Evolutionary conservation across 2,888 invertebrate genomes (phyloP).

Genomic region (Drosophila prolongata): DNA sequence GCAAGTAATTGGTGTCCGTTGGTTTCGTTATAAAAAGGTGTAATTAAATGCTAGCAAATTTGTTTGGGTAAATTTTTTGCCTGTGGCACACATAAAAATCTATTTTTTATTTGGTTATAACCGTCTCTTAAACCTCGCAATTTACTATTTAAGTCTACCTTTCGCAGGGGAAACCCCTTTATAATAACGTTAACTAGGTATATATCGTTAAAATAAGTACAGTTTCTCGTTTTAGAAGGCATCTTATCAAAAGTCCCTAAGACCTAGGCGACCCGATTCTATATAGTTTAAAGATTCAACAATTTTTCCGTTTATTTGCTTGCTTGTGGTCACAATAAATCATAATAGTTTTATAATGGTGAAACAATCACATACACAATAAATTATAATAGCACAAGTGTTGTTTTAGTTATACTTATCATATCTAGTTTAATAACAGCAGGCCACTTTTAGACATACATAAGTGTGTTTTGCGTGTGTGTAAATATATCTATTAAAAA

Average conservation of each 20-base stretch:
- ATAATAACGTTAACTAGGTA: conserved; percentile 24
- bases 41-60: conserved; percentile 40
- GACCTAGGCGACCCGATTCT: conserved; percentile 7
- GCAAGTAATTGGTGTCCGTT: conserved; percentile 16
- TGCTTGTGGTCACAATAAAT: conserved; percentile 54
- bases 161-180: conserved; percentile 3
- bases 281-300: conserved; percentile 55
- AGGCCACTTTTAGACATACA: conserved; percentile 42
- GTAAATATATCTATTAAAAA: conserved; percentile 19
- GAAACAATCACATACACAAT: conserved; percentile 50
- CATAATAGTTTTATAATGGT: conserved; percentile 47
- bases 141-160: conserved; percentile 31
- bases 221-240: conserved; percentile 53
- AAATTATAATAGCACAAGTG: conserved; percentile 63
- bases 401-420: conserved; percentile 20
- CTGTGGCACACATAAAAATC: conserved; percentile 14
- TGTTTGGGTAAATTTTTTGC: conserved; percentile 14
- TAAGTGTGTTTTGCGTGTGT: conserved; percentile 18
- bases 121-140: conserved; percentile 1
- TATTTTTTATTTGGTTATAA: conserved; percentile 20
- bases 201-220: conserved; percentile 18
- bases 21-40: conserved; percentile 11
- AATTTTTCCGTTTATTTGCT: conserved; percentile 56
- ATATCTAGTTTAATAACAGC: conserved; percentile 46
- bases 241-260: conserved; percentile 54